These are phyloP conservation scores for Holocentrus rufus DNA, from an alignment of 2,797 vertebrate genomes.

Conservation along the genomic window DNA sequence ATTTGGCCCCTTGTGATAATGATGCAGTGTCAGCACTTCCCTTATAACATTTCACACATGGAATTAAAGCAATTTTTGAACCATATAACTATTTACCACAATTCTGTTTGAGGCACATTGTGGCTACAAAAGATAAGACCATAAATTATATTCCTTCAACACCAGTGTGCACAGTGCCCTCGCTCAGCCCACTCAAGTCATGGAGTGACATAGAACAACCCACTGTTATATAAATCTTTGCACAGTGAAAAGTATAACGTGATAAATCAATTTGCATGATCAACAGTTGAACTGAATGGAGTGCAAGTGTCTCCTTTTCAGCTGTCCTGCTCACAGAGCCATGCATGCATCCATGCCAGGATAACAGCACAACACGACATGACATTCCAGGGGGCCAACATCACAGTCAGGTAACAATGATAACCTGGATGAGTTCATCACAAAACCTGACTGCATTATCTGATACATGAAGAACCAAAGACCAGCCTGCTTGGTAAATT, in stretches of 20 bases:
- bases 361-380: not conserved
- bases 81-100: conserved; percentile 24
- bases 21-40: conserved; percentile 20
- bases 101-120: conserved; percentile 46
- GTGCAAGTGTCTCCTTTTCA: not conserved
- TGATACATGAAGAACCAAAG: not conserved
- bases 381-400: not conserved
- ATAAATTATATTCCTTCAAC: conserved; percentile 8
- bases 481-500: not conserved
- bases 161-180: not conserved
- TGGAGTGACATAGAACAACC: not conserved
- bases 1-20: not conserved
- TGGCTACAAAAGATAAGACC: conserved; percentile 26
- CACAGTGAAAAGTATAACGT: conserved; percentile 11
- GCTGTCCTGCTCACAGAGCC: conserved; percentile 13
- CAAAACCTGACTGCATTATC: not conserved
- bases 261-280: conserved; percentile 1
- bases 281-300: conserved; percentile 10
- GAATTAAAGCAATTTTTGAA: conserved; percentile 3
- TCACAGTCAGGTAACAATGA: not conserved
- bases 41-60: conserved; percentile 43
- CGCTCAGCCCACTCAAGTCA: conserved; percentile 9
- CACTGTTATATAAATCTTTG: conserved; percentile 16
- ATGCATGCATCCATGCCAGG: conserved; percentile 48
- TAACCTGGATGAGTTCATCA: too few relatives aligned